These are phyloP conservation scores for Tromatobia lineatoria DNA, from an alignment of 2,888 invertebrate species.

Conservation along the genomic window DNA sequence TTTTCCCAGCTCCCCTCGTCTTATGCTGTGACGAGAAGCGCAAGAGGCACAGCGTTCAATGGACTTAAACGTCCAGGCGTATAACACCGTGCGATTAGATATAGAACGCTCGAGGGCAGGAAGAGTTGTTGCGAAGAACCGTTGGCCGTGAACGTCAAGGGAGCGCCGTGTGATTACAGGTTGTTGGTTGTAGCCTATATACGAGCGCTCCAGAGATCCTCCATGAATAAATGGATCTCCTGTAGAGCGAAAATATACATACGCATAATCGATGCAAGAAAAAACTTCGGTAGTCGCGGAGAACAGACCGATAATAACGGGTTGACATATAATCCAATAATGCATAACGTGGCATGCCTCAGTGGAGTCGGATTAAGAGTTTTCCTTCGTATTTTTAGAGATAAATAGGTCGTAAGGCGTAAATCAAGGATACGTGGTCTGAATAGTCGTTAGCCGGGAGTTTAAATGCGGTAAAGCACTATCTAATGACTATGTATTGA, in stretches of 20 bases:
- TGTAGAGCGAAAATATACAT: slow-evolving; percentile 14
- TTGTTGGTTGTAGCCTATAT: slow-evolving; percentile 53
- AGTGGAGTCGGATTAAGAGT: neutral
- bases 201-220: slow-evolving; percentile 46
- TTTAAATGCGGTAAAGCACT: neutral
- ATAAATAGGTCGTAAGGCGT: slow-evolving; percentile 31
- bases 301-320: slow-evolving; percentile 28
- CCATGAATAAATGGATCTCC: slow-evolving; percentile 64
- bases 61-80: slow-evolving; percentile 53
- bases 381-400: neutral
- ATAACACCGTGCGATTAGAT: slow-evolving; percentile 67
- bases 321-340: slow-evolving; percentile 39
- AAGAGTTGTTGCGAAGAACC: slow-evolving; percentile 61
- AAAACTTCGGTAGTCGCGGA: slow-evolving; percentile 39
- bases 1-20: slow-evolving; percentile 26
- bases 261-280: slow-evolving; percentile 27
- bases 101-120: slow-evolving; percentile 66
- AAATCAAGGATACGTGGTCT: neutral
- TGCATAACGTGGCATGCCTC: slow-evolving; percentile 29
- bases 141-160: slow-evolving; percentile 65
- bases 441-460: neutral
- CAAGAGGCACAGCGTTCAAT: slow-evolving; percentile 33
- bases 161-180: slow-evolving; percentile 67
- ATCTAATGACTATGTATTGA: too few relatives aligned
- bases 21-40: slow-evolving; percentile 13